Evolutionary conservation across 2,797 vertebrate genomes (phyloP).

Genomic region (Decapterus maruadsi): DNA sequence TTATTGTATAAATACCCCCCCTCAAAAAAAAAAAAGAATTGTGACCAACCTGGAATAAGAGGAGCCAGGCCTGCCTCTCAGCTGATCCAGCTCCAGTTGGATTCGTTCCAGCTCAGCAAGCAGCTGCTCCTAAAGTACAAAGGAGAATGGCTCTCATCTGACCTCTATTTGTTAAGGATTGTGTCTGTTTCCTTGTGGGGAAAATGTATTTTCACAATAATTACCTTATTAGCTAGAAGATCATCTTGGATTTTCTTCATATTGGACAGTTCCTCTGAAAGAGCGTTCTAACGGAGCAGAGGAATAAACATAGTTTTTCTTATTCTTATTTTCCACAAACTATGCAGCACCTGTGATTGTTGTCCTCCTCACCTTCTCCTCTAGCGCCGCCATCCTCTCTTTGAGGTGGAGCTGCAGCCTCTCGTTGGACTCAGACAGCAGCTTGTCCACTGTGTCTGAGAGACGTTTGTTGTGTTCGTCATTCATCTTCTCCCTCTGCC

Average conservation of each 20-base stretch:
- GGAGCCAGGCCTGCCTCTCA: slow-evolving; percentile 90
- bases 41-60: slow-evolving; percentile 92
- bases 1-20: slow-evolving; percentile 25
- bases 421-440: slow-evolving; percentile 95
- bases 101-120: slow-evolving; percentile 93
- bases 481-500: slow-evolving; percentile 96
- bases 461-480: slow-evolving; percentile 96
- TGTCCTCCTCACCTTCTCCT: slow-evolving; percentile 90
- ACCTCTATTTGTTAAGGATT: background rate
- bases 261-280: slow-evolving; percentile 93
- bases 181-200: background rate
- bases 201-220: background rate
- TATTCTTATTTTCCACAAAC: background rate
- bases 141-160: slow-evolving; percentile 18
- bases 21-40: slow-evolving; percentile 8
- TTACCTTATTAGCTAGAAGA: slow-evolving; percentile 92
- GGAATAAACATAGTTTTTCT: background rate
- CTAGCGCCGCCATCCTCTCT: slow-evolving; percentile 95
- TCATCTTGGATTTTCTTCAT: slow-evolving; percentile 98
- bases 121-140: slow-evolving; percentile 88
- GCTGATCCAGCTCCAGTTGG: slow-evolving; percentile 94
- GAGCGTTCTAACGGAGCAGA: slow-evolving; percentile 87
- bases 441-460: slow-evolving; percentile 94
- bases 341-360: background rate
- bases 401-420: slow-evolving; percentile 95